Base-by-base conservation (phyloP, 2,888 invertebrate genomes). In the Drosophila paranaensis region DNA sequence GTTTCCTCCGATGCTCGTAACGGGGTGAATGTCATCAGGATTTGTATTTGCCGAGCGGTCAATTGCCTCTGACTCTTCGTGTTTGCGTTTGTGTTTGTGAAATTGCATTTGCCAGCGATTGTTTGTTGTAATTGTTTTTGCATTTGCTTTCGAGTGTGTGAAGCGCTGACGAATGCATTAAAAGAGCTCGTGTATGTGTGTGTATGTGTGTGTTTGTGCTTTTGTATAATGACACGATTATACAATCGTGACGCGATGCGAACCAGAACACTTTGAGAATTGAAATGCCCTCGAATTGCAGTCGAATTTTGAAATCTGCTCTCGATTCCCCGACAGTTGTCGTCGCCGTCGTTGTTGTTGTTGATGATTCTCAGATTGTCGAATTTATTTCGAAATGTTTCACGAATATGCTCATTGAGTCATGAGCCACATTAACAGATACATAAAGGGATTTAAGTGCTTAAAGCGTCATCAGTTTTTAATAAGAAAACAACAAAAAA, bases 11-110 rank as follows among this genome's bases (percentile, higher is more conserved):
- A 51, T 42, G 73, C 72, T 82, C 81, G 88, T 88, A 90, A 90
- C 88, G 90, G 90, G 90, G 90, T 91, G 90, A 90, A 90, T 90
- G 90, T 90, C 90, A 90, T 90, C 91, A 89, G 90, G 90, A 91
- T 88, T 90, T 77, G 75, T 82, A 72, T 82, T 80, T 74, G 74
- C 70, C 69, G 77, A 76, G 81, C 84, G 88, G 87, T 90, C 90
- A 89, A 82, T 81, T 83, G 90, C 88, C 88, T 90, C 71, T 85
- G 74, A 43, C 62, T 74, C 77, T 74, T 66, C 78, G 81, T 54
- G 53, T 51, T 50, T 51, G 27, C 6, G 70, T 72, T 71, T 77
- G 71, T 65, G 77, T 64, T 79, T 66, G 71, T 76, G 79, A 70
- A 81, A 81, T 84, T 84, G 68, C 64, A 77, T 83, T 81, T 83